Evolutionary conservation across 2,888 invertebrate genomes (phyloP).

Genomic region (Leptogaster cylindrica): DNA sequence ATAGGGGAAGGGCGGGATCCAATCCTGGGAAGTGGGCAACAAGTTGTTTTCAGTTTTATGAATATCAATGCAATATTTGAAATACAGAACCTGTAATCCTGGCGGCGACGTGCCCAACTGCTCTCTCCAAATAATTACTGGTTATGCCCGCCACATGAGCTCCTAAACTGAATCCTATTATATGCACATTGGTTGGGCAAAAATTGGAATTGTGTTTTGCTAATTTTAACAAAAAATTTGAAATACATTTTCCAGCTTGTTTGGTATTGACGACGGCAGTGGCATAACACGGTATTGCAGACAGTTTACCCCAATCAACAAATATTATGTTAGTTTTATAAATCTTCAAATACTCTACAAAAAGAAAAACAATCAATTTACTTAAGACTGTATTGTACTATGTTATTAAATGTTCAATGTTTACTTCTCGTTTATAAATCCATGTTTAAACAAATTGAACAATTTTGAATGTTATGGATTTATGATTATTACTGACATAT

Average conservation of each 20-base stretch:
- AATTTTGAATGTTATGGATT: no score
- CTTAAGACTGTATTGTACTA: background rate
- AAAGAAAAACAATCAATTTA: background rate
- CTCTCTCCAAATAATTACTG: slow-evolving; percentile 54
- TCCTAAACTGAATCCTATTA: slow-evolving; percentile 68
- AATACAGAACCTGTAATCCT: slow-evolving; percentile 59
- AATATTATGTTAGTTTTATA: slow-evolving; percentile 61
- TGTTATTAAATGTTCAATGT: background rate
- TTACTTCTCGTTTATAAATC: no score
- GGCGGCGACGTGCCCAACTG: slow-evolving; percentile 54
- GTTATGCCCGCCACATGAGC: slow-evolving; percentile 65
- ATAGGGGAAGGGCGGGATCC: slow-evolving; percentile 71
- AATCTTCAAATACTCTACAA: slow-evolving; percentile 57
- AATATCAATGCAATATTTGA: background rate
- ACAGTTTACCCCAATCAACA: slow-evolving; percentile 66
- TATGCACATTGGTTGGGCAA: slow-evolving; percentile 61
- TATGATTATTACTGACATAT: no score
- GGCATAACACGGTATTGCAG: slow-evolving; percentile 65
- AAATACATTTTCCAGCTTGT: slow-evolving; percentile 67
- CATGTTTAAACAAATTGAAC: no score
- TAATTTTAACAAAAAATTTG: slow-evolving; percentile 60
- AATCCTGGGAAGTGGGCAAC: slow-evolving; percentile 59
- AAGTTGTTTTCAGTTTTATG: background rate
- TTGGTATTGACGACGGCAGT: slow-evolving; percentile 66
- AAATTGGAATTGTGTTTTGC: slow-evolving; percentile 54